Evolutionary conservation across 2,888 invertebrate species (phyloP).

Genomic region (Oligia strigilis): DNA sequence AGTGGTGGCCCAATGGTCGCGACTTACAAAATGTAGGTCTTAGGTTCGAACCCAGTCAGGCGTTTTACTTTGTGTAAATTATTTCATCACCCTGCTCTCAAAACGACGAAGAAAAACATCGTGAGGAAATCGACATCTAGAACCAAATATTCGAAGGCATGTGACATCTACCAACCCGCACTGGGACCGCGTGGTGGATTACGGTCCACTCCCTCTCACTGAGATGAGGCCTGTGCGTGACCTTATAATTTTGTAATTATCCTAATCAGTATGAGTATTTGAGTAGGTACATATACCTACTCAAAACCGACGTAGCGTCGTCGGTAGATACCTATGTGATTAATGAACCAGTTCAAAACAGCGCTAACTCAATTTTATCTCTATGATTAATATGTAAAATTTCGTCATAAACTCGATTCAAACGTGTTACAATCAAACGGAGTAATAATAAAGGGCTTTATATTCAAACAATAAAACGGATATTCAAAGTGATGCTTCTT

Average conservation of each 20-base stretch:
- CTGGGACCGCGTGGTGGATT: too few species aligned
- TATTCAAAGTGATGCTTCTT: constrained; percentile 82
- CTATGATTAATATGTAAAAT: constrained; percentile 73
- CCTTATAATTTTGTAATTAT: constrained; percentile 19
- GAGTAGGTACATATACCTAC: neutral
- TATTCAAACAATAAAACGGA: constrained; percentile 88
- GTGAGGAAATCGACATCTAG: too few species aligned
- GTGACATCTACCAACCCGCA: too few species aligned
- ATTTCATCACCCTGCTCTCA: too few species aligned
- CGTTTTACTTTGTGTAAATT: too few species aligned
- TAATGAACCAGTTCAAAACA: constrained; percentile 59
- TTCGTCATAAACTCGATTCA: constrained; percentile 77
- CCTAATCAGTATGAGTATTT: constrained; percentile 7
- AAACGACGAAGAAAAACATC: too few species aligned
- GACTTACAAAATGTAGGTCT: too few species aligned
- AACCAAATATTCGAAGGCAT: too few species aligned
- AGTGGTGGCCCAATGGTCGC: too few species aligned
- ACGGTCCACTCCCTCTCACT: too few species aligned
- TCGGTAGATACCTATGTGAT: constrained; percentile 35
- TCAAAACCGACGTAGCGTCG: neutral
- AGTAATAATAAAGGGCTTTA: constrained; percentile 86
- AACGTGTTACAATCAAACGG: constrained; percentile 83
- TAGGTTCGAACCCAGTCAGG: too few species aligned
- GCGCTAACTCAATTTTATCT: constrained; percentile 55
- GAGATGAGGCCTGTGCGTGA: neutral